Base-by-base conservation (phyloP, 2,888 invertebrate species). In the Phlogophora meticulosa region DNA sequence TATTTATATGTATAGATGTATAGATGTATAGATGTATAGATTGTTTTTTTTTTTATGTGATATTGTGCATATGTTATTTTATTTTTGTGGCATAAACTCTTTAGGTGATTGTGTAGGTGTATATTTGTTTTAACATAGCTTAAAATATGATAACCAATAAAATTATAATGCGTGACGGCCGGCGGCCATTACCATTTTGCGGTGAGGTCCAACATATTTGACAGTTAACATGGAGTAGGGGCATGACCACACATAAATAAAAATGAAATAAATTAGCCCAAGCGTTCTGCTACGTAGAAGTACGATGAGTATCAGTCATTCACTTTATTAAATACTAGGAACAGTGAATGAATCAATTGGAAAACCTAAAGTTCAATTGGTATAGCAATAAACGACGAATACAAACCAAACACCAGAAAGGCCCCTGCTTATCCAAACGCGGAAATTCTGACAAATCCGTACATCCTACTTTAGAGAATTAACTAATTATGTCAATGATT, bases 401-500 rank as follows among this genome's bases (percentile, higher is more conserved):
- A 20, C 10, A 53, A 20, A 24, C 1, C 36, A 72, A 60, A 72
- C 15, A 17, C 4, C 4, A 38, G 10, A 34, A 0, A 55, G 36
- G 7, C 10, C 24, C 10, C 20, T 43, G 22, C 34, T 56, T 45
- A 28, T 28, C 34, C 22, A 17, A 56, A 34, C 10, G 20, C 46
- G 51, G 77, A 61, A 53, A 61, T 57, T 20, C 46, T 34, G n/a
- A n/a, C 10, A 20, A 60, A 76, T 56, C 20, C 20, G 46, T 52
- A 57, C 10, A 57, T 61, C 52, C 32, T 55, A 15, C 7, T 45
- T 34, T 34, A 36, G 15, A 7, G 24, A 70, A 48, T 57, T 48
- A 42, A 52, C 28, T 58, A 55, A 71, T 49, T 60, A 36, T 40
- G 42, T 11, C 48, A 67, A 49, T 66, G 36, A 74, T 43, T 65